Percentiles rank a stretch among this genome's conserved stretches.
These are phyloP conservation scores for Elephantulus edwardii DNA, from an alignment of 2,113 vertebrate species.

Conservation along the genomic window DNA sequence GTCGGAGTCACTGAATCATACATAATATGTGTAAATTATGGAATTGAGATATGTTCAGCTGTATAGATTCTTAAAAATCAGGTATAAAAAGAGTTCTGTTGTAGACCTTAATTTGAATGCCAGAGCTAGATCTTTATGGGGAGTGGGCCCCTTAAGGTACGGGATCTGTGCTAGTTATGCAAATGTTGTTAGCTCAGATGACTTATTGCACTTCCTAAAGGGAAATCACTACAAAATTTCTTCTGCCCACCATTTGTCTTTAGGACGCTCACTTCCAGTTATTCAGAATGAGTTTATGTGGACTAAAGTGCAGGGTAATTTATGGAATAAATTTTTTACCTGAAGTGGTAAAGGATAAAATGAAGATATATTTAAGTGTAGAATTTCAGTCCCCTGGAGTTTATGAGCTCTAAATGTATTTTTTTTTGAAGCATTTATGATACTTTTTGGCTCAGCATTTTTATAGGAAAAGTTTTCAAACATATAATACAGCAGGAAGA, in stretches of 20 bases:
- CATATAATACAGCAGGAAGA: background rate
- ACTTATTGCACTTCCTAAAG: background rate
- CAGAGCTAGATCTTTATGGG: background rate
- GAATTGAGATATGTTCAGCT: background rate
- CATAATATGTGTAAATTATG: background rate
- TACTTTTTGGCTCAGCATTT: background rate
- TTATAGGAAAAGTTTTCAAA: background rate
- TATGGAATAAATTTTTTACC: background rate
- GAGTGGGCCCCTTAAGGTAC: background rate
- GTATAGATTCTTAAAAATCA: background rate
- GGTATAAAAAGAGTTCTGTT: background rate
- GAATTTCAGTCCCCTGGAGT: background rate
- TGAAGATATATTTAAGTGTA: background rate
- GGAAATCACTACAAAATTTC: background rate
- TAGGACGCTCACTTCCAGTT: background rate
- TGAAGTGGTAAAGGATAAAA: background rate
- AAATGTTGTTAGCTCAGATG: background rate
- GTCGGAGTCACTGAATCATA: background rate
- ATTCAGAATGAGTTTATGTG: background rate
- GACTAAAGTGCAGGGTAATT: background rate
- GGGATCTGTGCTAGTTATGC: background rate
- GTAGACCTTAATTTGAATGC: background rate
- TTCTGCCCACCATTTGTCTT: background rate
- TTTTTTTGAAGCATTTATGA: background rate
- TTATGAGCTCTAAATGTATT: background rate